A percentile compares a stretch with the other conserved stretches of the same genome.
Conservation (phyloP, 2,888 invertebrate genomes). For the Drosophila nr. perissopoda region DNA sequence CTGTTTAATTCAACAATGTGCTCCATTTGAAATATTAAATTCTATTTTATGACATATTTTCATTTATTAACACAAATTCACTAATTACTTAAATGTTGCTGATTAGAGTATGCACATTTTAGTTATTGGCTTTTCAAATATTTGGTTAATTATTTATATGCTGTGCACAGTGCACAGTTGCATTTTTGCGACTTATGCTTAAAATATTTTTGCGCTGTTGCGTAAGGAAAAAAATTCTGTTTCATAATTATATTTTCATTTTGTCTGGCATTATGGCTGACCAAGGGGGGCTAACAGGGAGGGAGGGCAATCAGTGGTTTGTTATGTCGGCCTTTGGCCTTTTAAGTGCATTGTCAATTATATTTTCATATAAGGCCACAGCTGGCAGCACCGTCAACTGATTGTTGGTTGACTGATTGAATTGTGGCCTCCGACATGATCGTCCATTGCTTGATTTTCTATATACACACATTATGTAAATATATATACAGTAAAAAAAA, state of each 20-base stretch:
- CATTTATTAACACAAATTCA: not conserved
- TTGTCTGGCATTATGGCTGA: constrained; percentile 35
- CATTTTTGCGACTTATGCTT: constrained; percentile 38
- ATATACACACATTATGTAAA: not conserved
- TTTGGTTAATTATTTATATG: constrained; percentile 28
- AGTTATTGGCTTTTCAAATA: not conserved
- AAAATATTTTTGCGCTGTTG: constrained; percentile 40
- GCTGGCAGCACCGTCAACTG: constrained; percentile 8
- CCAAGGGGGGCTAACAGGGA: not conserved
- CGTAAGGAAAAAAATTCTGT: constrained; percentile 46
- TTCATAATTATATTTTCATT: constrained; percentile 64
- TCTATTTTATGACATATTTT: not conserved
- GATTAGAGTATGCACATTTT: constrained; percentile 3
- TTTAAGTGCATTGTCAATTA: constrained; percentile 56
- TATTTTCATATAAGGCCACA: constrained; percentile 48
- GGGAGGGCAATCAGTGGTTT: constrained; percentile 5
- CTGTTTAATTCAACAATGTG: not conserved
- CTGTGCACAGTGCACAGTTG: constrained; percentile 22
- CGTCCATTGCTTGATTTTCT: constrained; percentile 23
- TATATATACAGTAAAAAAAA: not conserved
- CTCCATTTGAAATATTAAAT: not conserved
- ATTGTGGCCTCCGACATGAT: constrained; percentile 45
- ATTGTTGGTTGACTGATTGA: constrained; percentile 54
- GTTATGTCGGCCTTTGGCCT: constrained; percentile 33
- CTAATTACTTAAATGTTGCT: not conserved